Base-by-base conservation (phyloP, 2,113 vertebrate genomes). In the Caloenas nicobarica region DNA sequence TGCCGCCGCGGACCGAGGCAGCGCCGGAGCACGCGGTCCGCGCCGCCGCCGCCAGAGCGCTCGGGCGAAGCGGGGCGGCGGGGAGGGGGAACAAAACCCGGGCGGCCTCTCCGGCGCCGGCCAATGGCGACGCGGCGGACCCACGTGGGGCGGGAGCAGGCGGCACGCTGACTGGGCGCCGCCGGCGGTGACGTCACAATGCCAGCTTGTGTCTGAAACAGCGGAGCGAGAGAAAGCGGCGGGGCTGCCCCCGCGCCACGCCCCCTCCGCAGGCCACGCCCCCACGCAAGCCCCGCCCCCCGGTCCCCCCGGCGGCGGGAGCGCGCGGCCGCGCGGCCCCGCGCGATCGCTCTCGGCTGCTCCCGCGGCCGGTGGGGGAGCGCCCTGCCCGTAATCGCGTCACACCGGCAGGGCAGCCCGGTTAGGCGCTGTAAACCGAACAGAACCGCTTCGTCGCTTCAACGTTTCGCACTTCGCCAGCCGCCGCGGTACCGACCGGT, bases 121-220 rank as follows among this genome's bases (percentile, higher is more conserved):
- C 97, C 97, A 99, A 99, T 99, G 91, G 70, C 40, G 46, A 16
- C 10, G 28, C 74, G 24, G 3, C 3, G 17, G 56, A 13, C 98
- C 98, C 99, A 99, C 99, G 99, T 99, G 98, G 99, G 98, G 73
- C 40, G 2, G 4, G 8, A 0, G 19, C 18, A 19, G 56, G 24
- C 72, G 66, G 40, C 44, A 29, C 36, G 42, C 69, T 62, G 94
- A 99, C 97, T 99, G 98, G 98, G 10, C 72, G 46, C 42, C 44
- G 64, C 57, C 18, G 33, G 34, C 46, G 62, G 93, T 95, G 96
- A 98, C 98, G 97, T 99, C 98, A 98, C 91, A 95, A 97, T 98
- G 98, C 98, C 98, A 98, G 98, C 98, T 98, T 98, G 98, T 98
- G 98, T 98, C 96, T 96, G 97, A 97, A 98, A 96, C 94, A 89